Percentiles rank a stretch among this genome's conserved stretches.
These are phyloP conservation scores for Leptobrachium leishanense DNA, from an alignment of 2,113 vertebrate species.

Conservation along the genomic window DNA sequence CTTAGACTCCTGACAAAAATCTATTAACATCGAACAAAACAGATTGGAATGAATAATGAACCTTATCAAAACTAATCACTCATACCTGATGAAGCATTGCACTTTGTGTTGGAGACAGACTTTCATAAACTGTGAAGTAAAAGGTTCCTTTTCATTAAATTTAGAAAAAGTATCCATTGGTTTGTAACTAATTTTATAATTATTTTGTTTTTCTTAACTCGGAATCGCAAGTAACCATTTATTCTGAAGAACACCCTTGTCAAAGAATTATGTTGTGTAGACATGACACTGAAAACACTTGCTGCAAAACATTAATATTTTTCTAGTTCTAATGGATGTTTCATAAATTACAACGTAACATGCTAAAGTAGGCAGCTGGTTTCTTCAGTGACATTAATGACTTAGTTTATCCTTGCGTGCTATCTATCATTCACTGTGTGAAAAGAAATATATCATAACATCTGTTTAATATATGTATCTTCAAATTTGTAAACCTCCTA, in stretches of 20 bases:
- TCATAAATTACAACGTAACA: too few species aligned
- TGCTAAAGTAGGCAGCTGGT: too few species aligned
- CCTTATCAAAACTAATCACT: too few species aligned
- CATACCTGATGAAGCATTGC: too few species aligned
- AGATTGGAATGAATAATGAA: too few species aligned
- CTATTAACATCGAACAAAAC: too few species aligned
- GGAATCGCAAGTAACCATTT: background rate
- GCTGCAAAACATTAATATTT: too few species aligned
- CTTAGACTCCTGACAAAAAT: too few species aligned
- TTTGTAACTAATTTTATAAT: background rate
- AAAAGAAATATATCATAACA: background rate
- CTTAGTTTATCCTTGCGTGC: background rate
- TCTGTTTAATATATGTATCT: background rate
- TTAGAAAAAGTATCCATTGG: background rate
- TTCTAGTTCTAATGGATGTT: too few species aligned
- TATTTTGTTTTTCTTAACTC: background rate
- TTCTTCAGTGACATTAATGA: background rate
- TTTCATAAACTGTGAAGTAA: background rate
- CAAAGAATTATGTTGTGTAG: too few species aligned
- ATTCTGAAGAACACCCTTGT: background rate
- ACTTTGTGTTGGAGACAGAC: too few species aligned
- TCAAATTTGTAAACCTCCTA: background rate
- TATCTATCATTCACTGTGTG: background rate
- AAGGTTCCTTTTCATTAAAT: background rate
- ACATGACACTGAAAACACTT: too few species aligned